A percentile compares a stretch with the other conserved stretches of the same genome.
phyloP scores from a whole-genome alignment of 2,113 vertebrate species.

The Epinephelus lanceolatus region DNA sequence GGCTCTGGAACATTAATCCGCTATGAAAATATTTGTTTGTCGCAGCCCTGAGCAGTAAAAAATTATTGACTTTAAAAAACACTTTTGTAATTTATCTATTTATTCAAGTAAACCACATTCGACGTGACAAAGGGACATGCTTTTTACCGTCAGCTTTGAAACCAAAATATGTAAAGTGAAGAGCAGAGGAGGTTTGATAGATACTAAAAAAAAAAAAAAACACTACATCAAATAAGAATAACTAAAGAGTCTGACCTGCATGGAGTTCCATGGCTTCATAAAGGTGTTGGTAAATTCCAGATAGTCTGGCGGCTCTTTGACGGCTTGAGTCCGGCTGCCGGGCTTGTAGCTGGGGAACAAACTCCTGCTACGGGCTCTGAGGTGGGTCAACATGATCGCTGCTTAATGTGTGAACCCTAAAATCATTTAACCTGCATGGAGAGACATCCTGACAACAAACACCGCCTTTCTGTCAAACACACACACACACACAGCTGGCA shows the following conservation, averaged over 20 bases:
- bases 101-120: not conserved
- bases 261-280: slow-evolving; percentile 84
- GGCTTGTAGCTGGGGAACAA: slow-evolving; percentile 82
- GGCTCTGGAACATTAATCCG: not conserved
- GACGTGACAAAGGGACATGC: not conserved
- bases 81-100: not conserved
- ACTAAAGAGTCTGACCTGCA: slow-evolving; percentile 72
- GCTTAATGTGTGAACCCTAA: not conserved
- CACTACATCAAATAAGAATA: not conserved
- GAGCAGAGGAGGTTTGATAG: not conserved
- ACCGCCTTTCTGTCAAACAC: too few species aligned
- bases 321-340: slow-evolving; percentile 26
- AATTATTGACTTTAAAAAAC: not conserved
- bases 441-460: not conserved
- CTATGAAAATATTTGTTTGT: not conserved
- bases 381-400: slow-evolving; percentile 72
- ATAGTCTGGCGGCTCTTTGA: slow-evolving; percentile 37
- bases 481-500: slow-evolving; percentile 1
- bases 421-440: not conserved
- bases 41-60: not conserved
- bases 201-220: not conserved
- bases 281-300: slow-evolving; percentile 64
- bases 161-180: not conserved
- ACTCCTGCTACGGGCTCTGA: slow-evolving; percentile 80
- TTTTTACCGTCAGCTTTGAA: not conserved